Evolutionary conservation across 1,140 invertebrate species (phyloP).

Genomic region (Drosophila jambulina): DNA sequence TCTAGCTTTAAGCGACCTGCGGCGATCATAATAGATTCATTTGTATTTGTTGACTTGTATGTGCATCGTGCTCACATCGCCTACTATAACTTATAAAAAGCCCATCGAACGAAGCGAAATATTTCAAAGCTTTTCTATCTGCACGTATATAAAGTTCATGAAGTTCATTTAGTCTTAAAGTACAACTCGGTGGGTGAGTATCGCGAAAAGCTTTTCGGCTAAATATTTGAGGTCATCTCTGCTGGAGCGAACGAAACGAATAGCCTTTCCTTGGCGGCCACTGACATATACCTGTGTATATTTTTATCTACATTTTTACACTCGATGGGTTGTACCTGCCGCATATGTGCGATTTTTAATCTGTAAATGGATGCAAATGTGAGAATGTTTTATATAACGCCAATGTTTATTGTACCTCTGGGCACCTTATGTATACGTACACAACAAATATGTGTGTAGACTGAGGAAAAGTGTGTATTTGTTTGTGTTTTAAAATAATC

Average conservation of each 20-base stretch:
- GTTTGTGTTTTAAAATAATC: constrained; percentile 52
- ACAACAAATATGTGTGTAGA: constrained; percentile 33
- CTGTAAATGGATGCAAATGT: constrained; percentile 42
- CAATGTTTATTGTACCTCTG: constrained; percentile 23
- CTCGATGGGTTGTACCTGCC: constrained; percentile 17
- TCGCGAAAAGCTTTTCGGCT: constrained; percentile 60
- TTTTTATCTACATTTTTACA: constrained; percentile 39
- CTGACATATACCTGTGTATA: constrained; percentile 40
- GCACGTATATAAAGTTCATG: constrained; percentile 54
- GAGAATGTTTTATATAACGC: constrained; percentile 33
- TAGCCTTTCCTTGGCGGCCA: constrained; percentile 24
- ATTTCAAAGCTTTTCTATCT: constrained; percentile 54
- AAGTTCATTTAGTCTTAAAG: constrained; percentile 73
- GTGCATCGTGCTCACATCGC: constrained; percentile 3
- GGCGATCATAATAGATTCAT: constrained; percentile 39
- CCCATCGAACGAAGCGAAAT: constrained; percentile 31
- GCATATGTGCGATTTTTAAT: constrained; percentile 21
- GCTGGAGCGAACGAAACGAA: constrained; percentile 11
- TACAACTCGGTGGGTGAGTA: constrained; percentile 68
- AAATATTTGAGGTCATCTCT: constrained; percentile 69
- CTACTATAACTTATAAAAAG: constrained; percentile 41
- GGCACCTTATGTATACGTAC: constrained; percentile 8
- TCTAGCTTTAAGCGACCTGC: constrained; percentile 8
- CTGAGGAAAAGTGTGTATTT: constrained; percentile 30
- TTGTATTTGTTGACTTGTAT: constrained; percentile 6